Conservation (phyloP, 2,113 vertebrate species). For the Equus quagga region DNA sequence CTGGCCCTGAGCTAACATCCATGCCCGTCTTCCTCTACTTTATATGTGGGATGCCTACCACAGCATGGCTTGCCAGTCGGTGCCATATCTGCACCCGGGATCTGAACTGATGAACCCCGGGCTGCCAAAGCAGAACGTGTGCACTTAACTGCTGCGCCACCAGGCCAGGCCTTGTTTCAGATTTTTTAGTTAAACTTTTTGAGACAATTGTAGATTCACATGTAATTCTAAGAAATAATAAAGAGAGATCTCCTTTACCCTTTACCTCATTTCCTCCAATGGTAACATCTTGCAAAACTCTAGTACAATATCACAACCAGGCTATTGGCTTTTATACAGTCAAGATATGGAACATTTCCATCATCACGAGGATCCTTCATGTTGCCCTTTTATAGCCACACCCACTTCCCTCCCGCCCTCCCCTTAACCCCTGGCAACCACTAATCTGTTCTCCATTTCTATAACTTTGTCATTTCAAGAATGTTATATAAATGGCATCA, state of each 20-base stretch:
- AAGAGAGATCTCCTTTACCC: not conserved
- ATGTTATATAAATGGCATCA: not conserved
- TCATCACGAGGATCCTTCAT: not conserved
- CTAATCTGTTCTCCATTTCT: not conserved
- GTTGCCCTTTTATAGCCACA: not conserved
- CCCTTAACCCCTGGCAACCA: not conserved
- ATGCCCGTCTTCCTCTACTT: no score
- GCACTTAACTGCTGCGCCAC: no score
- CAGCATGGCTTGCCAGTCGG: no score
- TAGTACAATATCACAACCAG: not conserved
- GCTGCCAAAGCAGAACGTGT: no score
- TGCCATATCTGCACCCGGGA: no score
- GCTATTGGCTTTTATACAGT: not conserved
- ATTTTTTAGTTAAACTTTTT: not conserved
- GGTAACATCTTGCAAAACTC: not conserved
- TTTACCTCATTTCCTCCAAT: not conserved
- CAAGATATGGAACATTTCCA: not conserved
- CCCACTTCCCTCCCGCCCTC: no score
- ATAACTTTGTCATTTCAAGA: constrained; percentile 8
- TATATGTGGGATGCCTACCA: no score
- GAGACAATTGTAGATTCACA: not conserved
- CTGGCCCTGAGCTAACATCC: no score
- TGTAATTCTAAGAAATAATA: not conserved
- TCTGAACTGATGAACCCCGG: no score
- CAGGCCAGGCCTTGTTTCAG: not conserved